A percentile compares a stretch with the other conserved stretches of the same genome.
Evolutionary conservation across 2,113 vertebrate species (phyloP).

Genomic region (Psammodynastes pulverulentus): DNA sequence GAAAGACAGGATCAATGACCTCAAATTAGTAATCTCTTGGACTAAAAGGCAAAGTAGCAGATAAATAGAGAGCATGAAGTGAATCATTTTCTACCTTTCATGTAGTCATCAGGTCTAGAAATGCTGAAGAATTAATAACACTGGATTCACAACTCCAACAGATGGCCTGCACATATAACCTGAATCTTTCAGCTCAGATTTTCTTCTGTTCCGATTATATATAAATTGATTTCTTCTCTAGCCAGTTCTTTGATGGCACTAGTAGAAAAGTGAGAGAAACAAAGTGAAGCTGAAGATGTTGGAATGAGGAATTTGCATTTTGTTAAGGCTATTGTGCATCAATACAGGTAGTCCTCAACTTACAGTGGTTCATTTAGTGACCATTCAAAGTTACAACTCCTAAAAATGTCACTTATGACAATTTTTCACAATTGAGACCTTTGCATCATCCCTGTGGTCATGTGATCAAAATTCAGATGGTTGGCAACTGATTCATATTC

Average conservation of each 20-base stretch:
- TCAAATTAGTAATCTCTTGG: neutral
- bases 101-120: neutral
- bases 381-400: no score
- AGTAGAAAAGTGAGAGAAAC: neutral
- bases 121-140: neutral
- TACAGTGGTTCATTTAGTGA: no score
- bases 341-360: no score
- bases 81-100: neutral
- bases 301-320: neutral
- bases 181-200: neutral
- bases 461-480: no score
- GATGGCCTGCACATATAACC: neutral
- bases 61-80: neutral
- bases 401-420: no score
- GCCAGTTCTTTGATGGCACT: neutral
- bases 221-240: neutral
- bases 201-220: neutral
- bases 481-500: no score
- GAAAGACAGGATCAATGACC: neutral
- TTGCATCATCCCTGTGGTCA: no score
- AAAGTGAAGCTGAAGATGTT: neutral
- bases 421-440: no score
- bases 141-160: neutral
- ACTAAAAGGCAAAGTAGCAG: neutral
- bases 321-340: neutral